phyloP scores from a whole-genome alignment of 2,113 vertebrate genomes.

The Ifrita kowaldi region DNA sequence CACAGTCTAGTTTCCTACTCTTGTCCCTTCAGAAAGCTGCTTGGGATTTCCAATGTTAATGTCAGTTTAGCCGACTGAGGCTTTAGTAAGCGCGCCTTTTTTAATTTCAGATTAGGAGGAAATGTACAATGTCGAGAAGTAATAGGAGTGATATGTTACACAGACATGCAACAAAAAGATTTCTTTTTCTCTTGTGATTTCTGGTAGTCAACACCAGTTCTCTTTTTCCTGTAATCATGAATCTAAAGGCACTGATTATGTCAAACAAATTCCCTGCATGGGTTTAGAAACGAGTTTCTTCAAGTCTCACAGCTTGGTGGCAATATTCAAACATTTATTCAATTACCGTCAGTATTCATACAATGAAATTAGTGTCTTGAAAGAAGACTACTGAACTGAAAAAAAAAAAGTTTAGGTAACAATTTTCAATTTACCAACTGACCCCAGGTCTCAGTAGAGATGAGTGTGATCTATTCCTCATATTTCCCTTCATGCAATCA shows the following conservation, averaged over 20 bases:
- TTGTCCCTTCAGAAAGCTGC: neutral
- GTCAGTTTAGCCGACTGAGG: neutral
- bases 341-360: neutral
- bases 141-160: accelerated
- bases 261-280: neutral
- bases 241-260: neutral
- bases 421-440: neutral
- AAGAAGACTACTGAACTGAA: neutral
- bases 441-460: neutral
- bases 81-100: neutral
- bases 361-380: neutral
- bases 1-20: neutral
- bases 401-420: neutral
- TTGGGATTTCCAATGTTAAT: neutral
- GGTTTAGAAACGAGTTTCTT: neutral
- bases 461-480: neutral
- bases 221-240: neutral
- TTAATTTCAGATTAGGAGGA: neutral
- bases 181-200: neutral
- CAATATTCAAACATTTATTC: conserved; percentile 21
- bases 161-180: neutral
- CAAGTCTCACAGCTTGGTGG: conserved; percentile 16
- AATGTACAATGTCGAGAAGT: neutral
- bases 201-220: neutral
- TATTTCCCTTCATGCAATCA: neutral